Evolutionary conservation across 2,888 invertebrate genomes (phyloP).

Genomic region (Lepetodrilus schrolli): DNA sequence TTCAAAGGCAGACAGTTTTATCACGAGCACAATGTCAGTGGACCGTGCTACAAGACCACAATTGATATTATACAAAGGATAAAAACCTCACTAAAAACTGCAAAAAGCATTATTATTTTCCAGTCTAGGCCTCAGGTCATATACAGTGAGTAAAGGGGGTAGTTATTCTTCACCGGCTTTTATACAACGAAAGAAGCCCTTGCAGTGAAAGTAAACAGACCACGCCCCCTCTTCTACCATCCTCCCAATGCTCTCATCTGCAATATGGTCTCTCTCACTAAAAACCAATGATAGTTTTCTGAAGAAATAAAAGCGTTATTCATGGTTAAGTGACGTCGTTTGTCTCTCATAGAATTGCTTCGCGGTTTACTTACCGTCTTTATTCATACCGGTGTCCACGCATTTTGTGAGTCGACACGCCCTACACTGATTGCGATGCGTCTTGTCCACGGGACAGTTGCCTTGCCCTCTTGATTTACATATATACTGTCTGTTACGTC

Average conservation of each 20-base stretch:
- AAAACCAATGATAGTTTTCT: slow-evolving; percentile 6
- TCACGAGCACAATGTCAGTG: not conserved
- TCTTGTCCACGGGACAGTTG: slow-evolving; percentile 93
- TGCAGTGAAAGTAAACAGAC: not conserved
- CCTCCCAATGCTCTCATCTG: not conserved
- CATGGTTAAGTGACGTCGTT: slow-evolving; percentile 6
- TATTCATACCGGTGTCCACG: slow-evolving; percentile 95
- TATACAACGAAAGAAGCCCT: not conserved
- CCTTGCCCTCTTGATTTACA: slow-evolving; percentile 94
- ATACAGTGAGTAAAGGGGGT: not conserved
- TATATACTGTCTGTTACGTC: slow-evolving; percentile 94
- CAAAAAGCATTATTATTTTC: slow-evolving; percentile 16
- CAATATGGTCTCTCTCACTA: not conserved
- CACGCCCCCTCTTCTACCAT: not conserved
- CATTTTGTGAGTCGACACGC: slow-evolving; percentile 94
- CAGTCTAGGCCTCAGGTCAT: not conserved
- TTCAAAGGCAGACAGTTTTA: not conserved
- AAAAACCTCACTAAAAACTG: not conserved
- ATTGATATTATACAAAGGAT: slow-evolving; percentile 8
- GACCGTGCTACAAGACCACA: not conserved
- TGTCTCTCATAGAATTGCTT: not conserved
- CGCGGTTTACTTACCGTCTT: slow-evolving; percentile 84
- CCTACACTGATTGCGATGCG: slow-evolving; percentile 96
- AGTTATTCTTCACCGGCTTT: not conserved
- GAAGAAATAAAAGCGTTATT: slow-evolving; percentile 25